phyloP scores from a whole-genome alignment of 2,888 invertebrate genomes.

The Cheilosia scutellata region DNA sequence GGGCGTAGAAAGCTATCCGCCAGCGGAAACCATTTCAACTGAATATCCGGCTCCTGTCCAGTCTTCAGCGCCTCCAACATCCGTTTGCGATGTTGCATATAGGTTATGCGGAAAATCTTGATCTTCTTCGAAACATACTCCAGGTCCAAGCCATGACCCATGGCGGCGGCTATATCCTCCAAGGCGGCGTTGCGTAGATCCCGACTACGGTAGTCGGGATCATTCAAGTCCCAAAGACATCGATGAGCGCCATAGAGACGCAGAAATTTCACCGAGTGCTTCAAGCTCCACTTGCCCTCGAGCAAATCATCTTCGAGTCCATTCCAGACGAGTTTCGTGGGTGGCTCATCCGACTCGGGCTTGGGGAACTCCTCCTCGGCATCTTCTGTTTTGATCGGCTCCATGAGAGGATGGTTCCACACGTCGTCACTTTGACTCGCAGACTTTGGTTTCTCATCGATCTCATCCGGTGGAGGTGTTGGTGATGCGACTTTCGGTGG shows the following conservation, averaged over 20 bases:
- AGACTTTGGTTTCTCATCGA: background rate
- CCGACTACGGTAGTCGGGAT: constrained; percentile 77
- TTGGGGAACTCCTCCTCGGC: constrained; percentile 55
- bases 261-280: constrained; percentile 78
- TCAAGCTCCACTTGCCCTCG: constrained; percentile 79
- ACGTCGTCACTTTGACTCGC: background rate
- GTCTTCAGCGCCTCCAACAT: constrained; percentile 76
- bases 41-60: constrained; percentile 77
- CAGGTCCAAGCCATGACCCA: constrained; percentile 77
- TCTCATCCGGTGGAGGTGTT: background rate
- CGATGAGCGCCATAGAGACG: constrained; percentile 78
- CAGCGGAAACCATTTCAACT: constrained; percentile 78
- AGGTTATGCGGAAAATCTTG: constrained; percentile 79
- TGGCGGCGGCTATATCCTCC: constrained; percentile 78
- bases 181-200: constrained; percentile 78
- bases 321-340: constrained; percentile 77
- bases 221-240: constrained; percentile 78
- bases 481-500: background rate
- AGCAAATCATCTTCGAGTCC: constrained; percentile 78
- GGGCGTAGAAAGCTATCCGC: constrained; percentile 79
- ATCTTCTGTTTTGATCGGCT: constrained; percentile 45
- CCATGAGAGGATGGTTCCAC: constrained; percentile 20
- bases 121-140: constrained; percentile 78
- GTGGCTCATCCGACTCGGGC: constrained; percentile 44
- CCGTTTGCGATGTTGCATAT: constrained; percentile 79